Percentiles rank a stretch among this genome's conserved stretches.
Conservation (phyloP, 2,113 vertebrate species). For the Jacana jacana region DNA sequence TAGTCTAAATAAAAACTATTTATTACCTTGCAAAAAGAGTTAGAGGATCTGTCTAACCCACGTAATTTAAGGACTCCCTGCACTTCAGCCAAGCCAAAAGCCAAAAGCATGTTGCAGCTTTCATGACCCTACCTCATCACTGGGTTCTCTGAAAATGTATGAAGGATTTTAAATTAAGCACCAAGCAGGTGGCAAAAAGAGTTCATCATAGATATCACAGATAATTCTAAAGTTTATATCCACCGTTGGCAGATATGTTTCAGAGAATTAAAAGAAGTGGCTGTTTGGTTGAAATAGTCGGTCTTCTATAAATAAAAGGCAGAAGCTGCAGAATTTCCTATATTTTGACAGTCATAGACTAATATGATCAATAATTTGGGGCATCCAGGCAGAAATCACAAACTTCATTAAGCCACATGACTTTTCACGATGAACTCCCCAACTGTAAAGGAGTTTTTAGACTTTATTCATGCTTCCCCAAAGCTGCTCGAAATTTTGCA, state of each 20-base stretch:
- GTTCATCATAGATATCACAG: not conserved
- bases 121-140: not conserved
- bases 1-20: not conserved
- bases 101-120: not conserved
- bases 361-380: not conserved
- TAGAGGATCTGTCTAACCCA: not conserved
- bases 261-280: not conserved
- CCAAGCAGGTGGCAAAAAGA: not conserved
- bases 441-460: not conserved
- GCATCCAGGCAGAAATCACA: not conserved
- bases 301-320: not conserved
- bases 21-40: not conserved
- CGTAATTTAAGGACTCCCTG: not conserved
- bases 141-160: not conserved
- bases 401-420: not conserved
- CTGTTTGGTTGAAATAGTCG: not conserved
- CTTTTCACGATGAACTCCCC: not conserved
- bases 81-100: not conserved
- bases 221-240: not conserved
- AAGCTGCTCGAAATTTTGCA: not conserved
- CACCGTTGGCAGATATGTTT: not conserved
- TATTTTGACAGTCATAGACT: not conserved
- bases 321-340: not conserved
- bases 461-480: not conserved
- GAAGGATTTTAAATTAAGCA: not conserved